Evolutionary conservation across 2,888 invertebrate species (phyloP), one percentile per base, ranked within the genome.

Genomic region (Epistrophe eligans): DNA sequence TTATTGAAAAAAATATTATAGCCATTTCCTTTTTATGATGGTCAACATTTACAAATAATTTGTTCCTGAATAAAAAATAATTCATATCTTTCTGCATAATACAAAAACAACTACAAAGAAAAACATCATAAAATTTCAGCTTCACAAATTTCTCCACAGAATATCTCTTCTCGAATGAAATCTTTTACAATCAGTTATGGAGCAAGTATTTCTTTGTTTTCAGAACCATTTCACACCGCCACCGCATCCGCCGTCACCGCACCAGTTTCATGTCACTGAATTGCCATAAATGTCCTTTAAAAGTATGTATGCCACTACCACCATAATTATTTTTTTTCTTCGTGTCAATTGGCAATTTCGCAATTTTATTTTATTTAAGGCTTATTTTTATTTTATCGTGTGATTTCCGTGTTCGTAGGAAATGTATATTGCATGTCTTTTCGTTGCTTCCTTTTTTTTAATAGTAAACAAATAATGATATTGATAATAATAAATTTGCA

Each of bases 381-480:
- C 19, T 60, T 40, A 40, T 38, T 38, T 60, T 60, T 60, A 60
- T 60, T 60, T 60, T 40, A 60, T 60, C 13, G 60, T 19, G 38
- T 19, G 17, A 60, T 60, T 60, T 60, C 60, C 60, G 38, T 60
- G 8, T 19, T 19, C 38, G 11, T 60, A 7, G 60, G 13, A 60
- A 60, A 60, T 60, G 17, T 24, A 24, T 24, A 40, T 17, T 38
- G 7, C 38, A 60, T 8, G 38, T 40, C 60, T 13, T 60, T 60
- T 38, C 40, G 35, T 17, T 13, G 19, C 19, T 40, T 35, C 38
- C n/a, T 38, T 58, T 60, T 40, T 55, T 6, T 15, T 15, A 32
- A 32, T 19, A 19, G 17, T 38, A 17, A 7, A 57, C 32, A 28
- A 28, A 52, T 52, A 28, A 11, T 28, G 13, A 45, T 45, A 8